Evolutionary conservation across 2,888 invertebrate genomes (phyloP), one percentile per base, ranked within the genome.

Genomic region (Adela reaumurella): DNA sequence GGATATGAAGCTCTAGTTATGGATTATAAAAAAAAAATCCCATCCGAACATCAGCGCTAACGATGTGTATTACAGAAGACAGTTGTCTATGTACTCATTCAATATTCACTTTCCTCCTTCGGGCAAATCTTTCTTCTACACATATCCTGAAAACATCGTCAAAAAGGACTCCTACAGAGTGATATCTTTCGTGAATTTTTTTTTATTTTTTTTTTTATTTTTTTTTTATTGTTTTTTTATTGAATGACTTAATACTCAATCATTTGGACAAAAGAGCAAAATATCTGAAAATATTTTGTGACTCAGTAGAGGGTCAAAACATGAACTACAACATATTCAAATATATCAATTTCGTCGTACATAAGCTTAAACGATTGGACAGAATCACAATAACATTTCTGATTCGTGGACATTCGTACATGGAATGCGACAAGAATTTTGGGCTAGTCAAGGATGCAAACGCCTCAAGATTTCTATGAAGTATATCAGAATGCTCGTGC

Each of bases 41-140:
- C n/a, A 54, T 50, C 56, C 56, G 47, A 61, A 60, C 53, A 56
- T 58, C 19, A 51, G 55, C 43, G 57, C 57, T 43, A 61, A 59
- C 49, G 55, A 61, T 50, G 55, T 57, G 3, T 56, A 56, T 48
- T 52, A 57, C 45, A 53, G 51, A 46, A 47, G 54, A 19, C 55
- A 57, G 51, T 52, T 59, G 47, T 51, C 56, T 35, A 48, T 54
- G 46, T 54, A 56, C 47, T 54, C 53, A 29, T 57, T 58, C 48
- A 59, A 57, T 52, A 46, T 59, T 43, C 57, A 59, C 51, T 54
- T 46, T 17, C 50, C 59, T 20, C 42, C 54, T 24, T 50, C 47
- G 51, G 51, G 50, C 19, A 51, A 45, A 29, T n/a, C n/a, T 53
- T 46, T 52, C 19, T 59, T 60, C 52, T 59, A 53, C 45, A 49